Conservation (phyloP, 1,140 invertebrate species). For the Plodia interpunctella region DNA sequence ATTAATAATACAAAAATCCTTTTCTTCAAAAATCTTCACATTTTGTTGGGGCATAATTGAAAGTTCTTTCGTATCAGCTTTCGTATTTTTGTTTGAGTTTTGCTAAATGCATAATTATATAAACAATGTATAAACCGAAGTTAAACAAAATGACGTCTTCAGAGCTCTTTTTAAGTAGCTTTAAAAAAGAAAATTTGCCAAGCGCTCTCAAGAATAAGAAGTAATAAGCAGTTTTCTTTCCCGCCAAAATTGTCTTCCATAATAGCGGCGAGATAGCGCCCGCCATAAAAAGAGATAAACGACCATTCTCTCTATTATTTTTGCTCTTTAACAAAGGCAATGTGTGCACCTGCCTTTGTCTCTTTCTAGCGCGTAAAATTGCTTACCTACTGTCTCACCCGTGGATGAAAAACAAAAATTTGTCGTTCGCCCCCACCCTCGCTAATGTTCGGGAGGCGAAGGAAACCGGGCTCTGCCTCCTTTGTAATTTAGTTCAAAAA, state of each 20-base stretch:
- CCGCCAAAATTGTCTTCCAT: conserved; percentile 76
- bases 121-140: conserved; percentile 6
- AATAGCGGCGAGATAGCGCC: conserved; percentile 73
- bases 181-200: conserved; percentile 51
- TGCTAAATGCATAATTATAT: too few species aligned
- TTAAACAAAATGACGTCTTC: conserved; percentile 7
- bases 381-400: conserved; percentile 34
- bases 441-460: conserved; percentile 66
- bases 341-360: conserved; percentile 69
- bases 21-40: too few species aligned
- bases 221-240: conserved; percentile 77
- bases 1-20: too few species aligned
- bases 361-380: conserved; percentile 40
- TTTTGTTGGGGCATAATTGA: too few species aligned
- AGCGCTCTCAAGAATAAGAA: conserved; percentile 67
- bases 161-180: conserved; percentile 18
- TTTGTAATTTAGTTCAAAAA: conserved; percentile 71
- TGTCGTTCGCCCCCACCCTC: conserved; percentile 50
- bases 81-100: too few species aligned
- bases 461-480: conserved; percentile 52
- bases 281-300: conserved; percentile 77
- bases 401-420: conserved; percentile 72
- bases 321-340: conserved; percentile 74
- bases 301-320: conserved; percentile 76
- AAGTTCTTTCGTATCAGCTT: too few species aligned